phyloP scores from a whole-genome alignment of 2,888 invertebrate species.

The Hemithea aestivaria region DNA sequence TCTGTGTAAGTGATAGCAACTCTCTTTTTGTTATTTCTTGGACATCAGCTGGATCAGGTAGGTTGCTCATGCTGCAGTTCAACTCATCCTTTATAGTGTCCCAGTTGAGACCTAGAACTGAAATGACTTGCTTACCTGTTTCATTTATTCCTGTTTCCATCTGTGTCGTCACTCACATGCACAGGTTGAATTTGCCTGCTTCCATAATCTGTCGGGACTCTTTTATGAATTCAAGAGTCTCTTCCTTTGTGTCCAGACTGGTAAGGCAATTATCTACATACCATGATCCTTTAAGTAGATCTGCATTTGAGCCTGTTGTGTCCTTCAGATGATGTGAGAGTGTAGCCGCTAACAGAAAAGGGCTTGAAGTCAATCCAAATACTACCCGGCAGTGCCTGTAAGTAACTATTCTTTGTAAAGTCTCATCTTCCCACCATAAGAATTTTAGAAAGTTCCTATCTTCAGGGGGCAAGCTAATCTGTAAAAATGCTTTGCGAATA shows the following conservation, averaged over 20 bases:
- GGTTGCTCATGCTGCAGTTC: background rate
- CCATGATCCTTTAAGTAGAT: slow-evolving; percentile 1
- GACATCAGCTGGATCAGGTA: background rate
- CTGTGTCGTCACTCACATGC: slow-evolving; percentile 2
- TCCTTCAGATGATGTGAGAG: slow-evolving; percentile 1
- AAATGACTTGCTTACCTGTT: slow-evolving; percentile 2
- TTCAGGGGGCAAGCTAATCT: background rate
- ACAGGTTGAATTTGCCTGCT: slow-evolving; percentile 4
- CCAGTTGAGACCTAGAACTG: slow-evolving; percentile 7
- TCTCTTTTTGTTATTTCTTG: slow-evolving; percentile 2
- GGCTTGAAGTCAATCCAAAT: slow-evolving; percentile 7
- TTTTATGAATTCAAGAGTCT: background rate
- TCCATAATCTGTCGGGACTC: slow-evolving; percentile 7
- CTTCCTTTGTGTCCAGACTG: slow-evolving; percentile 4
- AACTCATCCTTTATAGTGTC: slow-evolving; percentile 1
- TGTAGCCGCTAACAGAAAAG: slow-evolving; percentile 9
- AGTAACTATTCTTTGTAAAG: background rate
- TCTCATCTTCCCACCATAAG: slow-evolving; percentile 7
- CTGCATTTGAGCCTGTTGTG: background rate
- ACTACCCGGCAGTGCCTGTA: slow-evolving; percentile 10
- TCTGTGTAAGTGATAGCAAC: slow-evolving; percentile 3
- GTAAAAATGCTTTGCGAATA: slow-evolving; percentile 7
- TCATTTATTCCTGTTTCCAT: background rate
- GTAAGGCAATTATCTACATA: slow-evolving; percentile 9
- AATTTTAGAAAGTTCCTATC: slow-evolving; percentile 5